Percentiles rank a stretch among this genome's conserved stretches.
phyloP scores from a whole-genome alignment of 2,113 vertebrate genomes.

The Microcebus lehilahytsara region DNA sequence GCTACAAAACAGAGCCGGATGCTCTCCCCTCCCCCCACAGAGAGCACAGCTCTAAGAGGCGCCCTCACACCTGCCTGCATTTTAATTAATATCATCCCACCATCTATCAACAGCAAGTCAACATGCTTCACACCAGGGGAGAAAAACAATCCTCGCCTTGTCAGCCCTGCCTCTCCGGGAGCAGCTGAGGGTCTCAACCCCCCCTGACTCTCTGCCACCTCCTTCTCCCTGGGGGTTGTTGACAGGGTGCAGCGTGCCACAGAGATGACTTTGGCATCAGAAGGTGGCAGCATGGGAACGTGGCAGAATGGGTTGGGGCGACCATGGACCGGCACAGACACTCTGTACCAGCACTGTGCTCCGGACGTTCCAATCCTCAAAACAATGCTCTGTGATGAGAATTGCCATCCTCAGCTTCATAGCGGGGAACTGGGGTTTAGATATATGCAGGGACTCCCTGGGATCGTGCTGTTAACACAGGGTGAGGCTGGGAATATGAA shows the following conservation, averaged over 20 bases:
- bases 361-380: background rate
- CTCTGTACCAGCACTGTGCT: background rate
- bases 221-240: constrained; percentile 83
- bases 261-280: constrained; percentile 58
- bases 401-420: background rate
- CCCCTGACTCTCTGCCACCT: constrained; percentile 81
- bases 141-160: constrained; percentile 88
- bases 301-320: background rate
- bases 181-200: constrained; percentile 83
- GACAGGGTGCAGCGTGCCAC: constrained; percentile 71
- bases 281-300: constrained; percentile 64
- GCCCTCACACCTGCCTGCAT: constrained; percentile 80
- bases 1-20: constrained; percentile 4
- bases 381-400: background rate
- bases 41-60: constrained; percentile 57
- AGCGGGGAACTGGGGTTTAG: background rate
- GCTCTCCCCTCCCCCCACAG: background rate
- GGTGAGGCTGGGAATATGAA: background rate
- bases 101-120: constrained; percentile 88
- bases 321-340: background rate
- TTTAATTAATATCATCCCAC: constrained; percentile 87
- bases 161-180: constrained; percentile 82
- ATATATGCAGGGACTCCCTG: background rate
- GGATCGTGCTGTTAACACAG: background rate
- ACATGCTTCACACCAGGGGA: constrained; percentile 83